phyloP scores from a whole-genome alignment of 1,140 invertebrate genomes.

The Eumeta japonica region DNA sequence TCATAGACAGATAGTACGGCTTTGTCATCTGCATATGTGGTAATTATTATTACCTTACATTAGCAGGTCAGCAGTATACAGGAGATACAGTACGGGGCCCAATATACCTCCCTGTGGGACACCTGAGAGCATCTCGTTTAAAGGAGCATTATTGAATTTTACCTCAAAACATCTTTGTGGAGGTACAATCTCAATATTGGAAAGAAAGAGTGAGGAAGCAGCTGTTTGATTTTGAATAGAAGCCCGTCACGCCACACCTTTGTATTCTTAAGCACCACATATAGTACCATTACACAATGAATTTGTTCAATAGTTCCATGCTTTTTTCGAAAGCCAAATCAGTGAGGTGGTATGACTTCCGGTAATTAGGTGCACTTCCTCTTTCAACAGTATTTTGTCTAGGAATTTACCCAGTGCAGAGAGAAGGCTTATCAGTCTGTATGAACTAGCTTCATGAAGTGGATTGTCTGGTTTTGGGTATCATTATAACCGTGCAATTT shows the following conservation, averaged over 20 bases:
- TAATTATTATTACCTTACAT: slow-evolving; percentile 10
- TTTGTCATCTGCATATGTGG: slow-evolving; percentile 29
- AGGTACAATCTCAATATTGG: slow-evolving; percentile 6
- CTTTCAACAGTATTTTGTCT: slow-evolving; percentile 23
- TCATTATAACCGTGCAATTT: slow-evolving; percentile 29
- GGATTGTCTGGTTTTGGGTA: slow-evolving; percentile 28
- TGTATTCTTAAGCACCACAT: slow-evolving; percentile 16
- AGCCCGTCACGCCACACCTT: slow-evolving; percentile 24
- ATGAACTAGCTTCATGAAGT: slow-evolving; percentile 16
- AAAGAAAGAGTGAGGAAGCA: slow-evolving; percentile 6
- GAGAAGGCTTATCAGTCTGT: slow-evolving; percentile 30
- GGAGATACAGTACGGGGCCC: slow-evolving; percentile 22
- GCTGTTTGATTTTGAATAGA: slow-evolving; percentile 18
- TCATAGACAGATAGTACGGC: no score
- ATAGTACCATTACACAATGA: slow-evolving; percentile 16
- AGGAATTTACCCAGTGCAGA: slow-evolving; percentile 25
- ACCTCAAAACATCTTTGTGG: slow-evolving; percentile 9
- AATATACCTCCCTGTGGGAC: slow-evolving; percentile 30
- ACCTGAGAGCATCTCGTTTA: slow-evolving; percentile 14
- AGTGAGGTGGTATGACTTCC: slow-evolving; percentile 20
- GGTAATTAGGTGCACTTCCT: slow-evolving; percentile 16
- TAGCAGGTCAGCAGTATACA: slow-evolving; percentile 24
- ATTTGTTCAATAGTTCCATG: slow-evolving; percentile 25
- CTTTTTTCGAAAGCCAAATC: slow-evolving; percentile 29
- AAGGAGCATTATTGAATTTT: slow-evolving; percentile 1